Percentiles rank a stretch among this genome's conserved stretches.
phyloP scores from a whole-genome alignment of 2,797 vertebrate species.

The Tenualosa ilisha region DNA sequence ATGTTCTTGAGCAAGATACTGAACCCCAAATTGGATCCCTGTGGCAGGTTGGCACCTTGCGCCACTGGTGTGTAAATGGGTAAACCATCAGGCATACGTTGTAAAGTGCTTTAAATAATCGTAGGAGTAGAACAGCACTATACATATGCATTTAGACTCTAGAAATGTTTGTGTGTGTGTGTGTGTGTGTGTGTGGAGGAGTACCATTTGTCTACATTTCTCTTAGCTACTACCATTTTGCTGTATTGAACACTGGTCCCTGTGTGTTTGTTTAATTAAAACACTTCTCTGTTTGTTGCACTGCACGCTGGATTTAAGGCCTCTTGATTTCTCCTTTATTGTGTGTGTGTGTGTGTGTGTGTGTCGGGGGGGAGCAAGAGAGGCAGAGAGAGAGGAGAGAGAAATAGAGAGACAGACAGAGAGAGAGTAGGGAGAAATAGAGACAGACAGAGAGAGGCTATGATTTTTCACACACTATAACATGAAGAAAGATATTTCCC shows the following conservation, averaged over 20 bases:
- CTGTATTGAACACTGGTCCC: not conserved
- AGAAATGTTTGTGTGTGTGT: not conserved
- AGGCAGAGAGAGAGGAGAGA: not conserved
- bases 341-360: conserved; percentile 13
- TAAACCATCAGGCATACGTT: too few relatives aligned
- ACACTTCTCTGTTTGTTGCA: not conserved
- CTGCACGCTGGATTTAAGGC: not conserved
- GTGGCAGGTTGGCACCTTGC: too few relatives aligned
- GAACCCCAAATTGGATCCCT: too few relatives aligned
- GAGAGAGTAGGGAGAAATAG: not conserved
- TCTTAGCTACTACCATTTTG: not conserved
- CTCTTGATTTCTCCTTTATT: not conserved
- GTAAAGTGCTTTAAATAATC: too few relatives aligned
- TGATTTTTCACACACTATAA: not conserved
- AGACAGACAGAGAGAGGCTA: not conserved
- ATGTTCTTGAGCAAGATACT: too few relatives aligned
- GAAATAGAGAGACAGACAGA: too few relatives aligned
- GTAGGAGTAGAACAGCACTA: too few relatives aligned
- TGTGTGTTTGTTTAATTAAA: conserved; percentile 20
- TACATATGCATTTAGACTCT: too few relatives aligned
- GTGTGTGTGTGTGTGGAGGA: conserved; percentile 8
- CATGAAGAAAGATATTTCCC: not conserved
- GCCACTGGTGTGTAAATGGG: too few relatives aligned
- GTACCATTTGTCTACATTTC: conserved; percentile 11
- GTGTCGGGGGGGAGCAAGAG: not conserved